Conservation (phyloP, 2,113 vertebrate species). For the Tyrannus savana region DNA sequence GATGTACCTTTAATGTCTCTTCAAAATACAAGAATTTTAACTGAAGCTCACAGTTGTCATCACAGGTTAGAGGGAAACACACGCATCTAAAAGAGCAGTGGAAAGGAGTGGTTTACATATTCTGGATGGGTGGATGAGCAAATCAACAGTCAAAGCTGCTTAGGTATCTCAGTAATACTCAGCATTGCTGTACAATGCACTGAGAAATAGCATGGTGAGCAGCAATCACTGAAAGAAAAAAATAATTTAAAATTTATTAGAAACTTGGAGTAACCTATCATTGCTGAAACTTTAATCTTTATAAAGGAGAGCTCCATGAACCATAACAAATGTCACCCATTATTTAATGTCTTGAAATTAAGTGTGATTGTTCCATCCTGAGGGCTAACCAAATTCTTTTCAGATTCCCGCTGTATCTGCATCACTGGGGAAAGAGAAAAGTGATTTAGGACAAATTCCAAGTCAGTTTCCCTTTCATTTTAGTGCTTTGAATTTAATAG, state of each 20-base stretch:
- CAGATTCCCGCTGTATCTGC: not conserved
- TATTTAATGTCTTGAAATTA: not conserved
- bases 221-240: not conserved
- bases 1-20: not conserved
- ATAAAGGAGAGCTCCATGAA: not conserved
- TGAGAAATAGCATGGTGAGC: not conserved
- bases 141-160: not conserved
- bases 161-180: not conserved
- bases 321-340: not conserved
- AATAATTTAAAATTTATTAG: not conserved
- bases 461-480: constrained; percentile 7
- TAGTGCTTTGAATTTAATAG: constrained; percentile 6
- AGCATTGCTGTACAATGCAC: not conserved
- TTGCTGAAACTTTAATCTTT: not conserved
- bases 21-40: not conserved
- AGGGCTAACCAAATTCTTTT: not conserved
- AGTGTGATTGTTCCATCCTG: not conserved
- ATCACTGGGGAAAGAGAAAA: not conserved
- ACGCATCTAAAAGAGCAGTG: not conserved
- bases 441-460: constrained; percentile 1
- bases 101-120: not conserved
- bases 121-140: not conserved
- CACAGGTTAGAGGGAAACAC: not conserved
- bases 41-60: not conserved
- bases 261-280: not conserved